Evolutionary conservation across 2,797 vertebrate species (phyloP).

Genomic region (Phoebastria nigripes): DNA sequence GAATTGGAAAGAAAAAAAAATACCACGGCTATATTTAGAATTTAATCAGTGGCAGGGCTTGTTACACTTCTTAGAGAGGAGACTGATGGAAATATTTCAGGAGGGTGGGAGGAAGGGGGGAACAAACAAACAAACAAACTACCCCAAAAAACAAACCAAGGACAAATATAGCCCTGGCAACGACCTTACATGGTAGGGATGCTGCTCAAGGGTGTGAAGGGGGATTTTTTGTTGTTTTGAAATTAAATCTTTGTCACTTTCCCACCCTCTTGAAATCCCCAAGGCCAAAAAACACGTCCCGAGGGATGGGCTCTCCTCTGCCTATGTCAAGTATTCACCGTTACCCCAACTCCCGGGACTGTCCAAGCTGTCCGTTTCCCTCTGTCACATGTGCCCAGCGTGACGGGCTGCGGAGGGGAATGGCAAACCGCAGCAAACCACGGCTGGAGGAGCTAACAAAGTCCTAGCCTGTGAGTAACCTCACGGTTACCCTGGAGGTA

Average conservation of each 20-base stretch:
- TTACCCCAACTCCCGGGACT: neutral
- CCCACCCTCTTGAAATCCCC: neutral
- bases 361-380: neutral
- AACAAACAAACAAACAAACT: neutral
- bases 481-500: no score
- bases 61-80: neutral
- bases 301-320: neutral
- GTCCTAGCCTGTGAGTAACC: neutral
- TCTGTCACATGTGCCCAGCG: neutral
- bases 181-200: neutral
- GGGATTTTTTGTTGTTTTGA: neutral
- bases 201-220: neutral
- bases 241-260: neutral
- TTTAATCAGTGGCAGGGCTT: slow-evolving; percentile 50
- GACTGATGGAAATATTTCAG: neutral
- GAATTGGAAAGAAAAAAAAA: slow-evolving; percentile 65
- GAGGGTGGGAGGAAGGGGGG: neutral
- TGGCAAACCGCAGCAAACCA: rapidly evolving
- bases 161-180: neutral
- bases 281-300: neutral
- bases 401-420: neutral
- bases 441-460: neutral
- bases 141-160: neutral
- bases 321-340: rapidly evolving
- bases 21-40: slow-evolving; percentile 75